Conservation (phyloP, 2,888 invertebrate genomes). For the Aquatica leii region DNA sequence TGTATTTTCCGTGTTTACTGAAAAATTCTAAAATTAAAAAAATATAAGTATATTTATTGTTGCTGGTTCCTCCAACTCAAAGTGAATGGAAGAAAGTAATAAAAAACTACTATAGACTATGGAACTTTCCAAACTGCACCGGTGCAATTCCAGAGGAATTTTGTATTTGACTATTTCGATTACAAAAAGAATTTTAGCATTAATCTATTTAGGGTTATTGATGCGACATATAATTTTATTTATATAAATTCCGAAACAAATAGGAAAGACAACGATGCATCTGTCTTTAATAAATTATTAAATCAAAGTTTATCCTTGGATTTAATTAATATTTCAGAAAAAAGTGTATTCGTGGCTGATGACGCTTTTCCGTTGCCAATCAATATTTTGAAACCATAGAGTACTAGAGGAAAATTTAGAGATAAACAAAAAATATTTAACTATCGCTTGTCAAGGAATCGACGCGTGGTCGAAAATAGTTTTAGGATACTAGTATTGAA, state of each 20-base stretch:
- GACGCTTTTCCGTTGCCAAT: background rate
- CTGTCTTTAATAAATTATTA: slow-evolving; percentile 2
- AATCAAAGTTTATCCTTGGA: background rate
- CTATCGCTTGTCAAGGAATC: background rate
- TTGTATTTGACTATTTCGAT: background rate
- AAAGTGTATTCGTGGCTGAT: no score
- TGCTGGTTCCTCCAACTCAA: background rate
- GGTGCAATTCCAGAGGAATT: background rate
- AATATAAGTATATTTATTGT: background rate
- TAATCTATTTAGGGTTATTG: background rate
- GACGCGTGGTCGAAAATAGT: no score
- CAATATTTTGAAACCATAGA: slow-evolving; percentile 1
- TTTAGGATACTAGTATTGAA: no score
- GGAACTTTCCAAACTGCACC: no score
- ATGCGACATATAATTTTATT: slow-evolving; percentile 6
- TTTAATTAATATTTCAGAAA: background rate
- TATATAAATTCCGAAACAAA: slow-evolving; percentile 8
- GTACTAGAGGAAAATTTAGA: slow-evolving; percentile 1
- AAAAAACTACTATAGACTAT: no score
- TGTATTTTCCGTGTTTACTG: background rate
- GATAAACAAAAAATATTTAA: slow-evolving; percentile 6
- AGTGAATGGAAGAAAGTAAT: no score
- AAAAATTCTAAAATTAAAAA: background rate
- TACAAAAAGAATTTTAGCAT: no score
- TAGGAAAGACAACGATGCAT: background rate